Conservation (phyloP, 2,113 vertebrate genomes). For the Melanostigma gelatinosum region DNA sequence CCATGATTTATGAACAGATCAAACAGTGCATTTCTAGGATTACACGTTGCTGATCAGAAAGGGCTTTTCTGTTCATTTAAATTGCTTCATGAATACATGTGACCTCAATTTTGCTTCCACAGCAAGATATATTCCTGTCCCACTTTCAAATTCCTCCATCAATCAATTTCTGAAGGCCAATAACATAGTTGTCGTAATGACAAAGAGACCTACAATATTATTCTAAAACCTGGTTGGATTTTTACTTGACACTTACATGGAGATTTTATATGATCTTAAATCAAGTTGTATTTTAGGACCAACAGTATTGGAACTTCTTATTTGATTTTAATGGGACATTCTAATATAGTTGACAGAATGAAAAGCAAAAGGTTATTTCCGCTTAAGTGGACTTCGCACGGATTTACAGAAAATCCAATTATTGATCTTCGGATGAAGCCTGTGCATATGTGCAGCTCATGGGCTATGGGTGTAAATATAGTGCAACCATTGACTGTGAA, state of each 20-base stretch:
- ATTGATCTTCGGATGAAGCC: constrained; percentile 34
- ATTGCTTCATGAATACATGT: not conserved
- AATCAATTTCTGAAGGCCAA: constrained; percentile 2
- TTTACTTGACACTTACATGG: not conserved
- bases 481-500: not conserved
- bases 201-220: not conserved
- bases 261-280: constrained; percentile 1
- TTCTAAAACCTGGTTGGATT: constrained; percentile 4
- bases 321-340: constrained; percentile 24
- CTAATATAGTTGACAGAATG: constrained; percentile 13
- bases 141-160: not conserved
- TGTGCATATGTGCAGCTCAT: constrained; percentile 2
- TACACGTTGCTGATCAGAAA: not conserved
- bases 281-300: constrained; percentile 24
- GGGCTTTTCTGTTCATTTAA: not conserved
- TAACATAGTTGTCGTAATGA: not conserved
- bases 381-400: not conserved
- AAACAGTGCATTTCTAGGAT: not conserved
- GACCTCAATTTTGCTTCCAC: not conserved
- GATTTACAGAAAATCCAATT: constrained; percentile 37
- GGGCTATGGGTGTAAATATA: constrained; percentile 4
- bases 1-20: not conserved
- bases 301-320: constrained; percentile 7
- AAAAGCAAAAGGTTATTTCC: constrained; percentile 7
- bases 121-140: not conserved